Base-by-base conservation (phyloP, 1,140 invertebrate genomes). In the Zaprionus kolodkinae region DNA sequence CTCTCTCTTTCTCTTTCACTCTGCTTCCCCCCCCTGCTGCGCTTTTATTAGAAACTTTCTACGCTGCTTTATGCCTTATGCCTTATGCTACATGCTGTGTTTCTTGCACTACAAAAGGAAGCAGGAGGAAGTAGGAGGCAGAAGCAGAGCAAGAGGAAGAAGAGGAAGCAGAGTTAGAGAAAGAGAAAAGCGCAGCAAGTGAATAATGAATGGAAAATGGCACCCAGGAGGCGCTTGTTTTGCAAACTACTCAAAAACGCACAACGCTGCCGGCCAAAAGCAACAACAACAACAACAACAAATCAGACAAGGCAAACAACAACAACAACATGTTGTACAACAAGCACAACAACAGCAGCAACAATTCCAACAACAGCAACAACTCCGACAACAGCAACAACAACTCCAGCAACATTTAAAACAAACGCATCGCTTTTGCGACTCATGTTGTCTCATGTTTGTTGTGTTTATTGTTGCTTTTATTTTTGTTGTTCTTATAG, bases 121-220 rank as follows among this genome's bases (percentile, higher is more conserved):
- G 21, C 45, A 25, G 33, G 33, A 21, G 35, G 3, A 30, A 30
- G 27, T 30, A 30, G 3, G 27, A 4, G 6, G 27, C 1, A 30
- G 27, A 30, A 21, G 21, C 1, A 21, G 21, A 21, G 21, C 1
- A 21, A 21, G 21, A 21, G 21, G 21, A 21, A 2, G 21, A 21
- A 2, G 21, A 21, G 2, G 21, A 21, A 2, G 21, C 2, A 21
- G 21, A 21, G 21, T 1, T 1, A 21, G 21, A 30, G 27, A 30
- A 30, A 30, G 27, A 30, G 27, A 3, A 30, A 60, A 45, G 57
- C 10, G 15, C 21, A 76, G 30, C 61, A 65, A 62, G 45, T 57
- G 78, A 83, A 78, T 83, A 83, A 83, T 83, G 80, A 78, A 83
- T 76, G 81, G 80, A 55, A 74, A 79, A 83, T 83, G 81, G 72